phyloP scores from a whole-genome alignment of 2,888 invertebrate genomes.

The Thereva nobilitata region DNA sequence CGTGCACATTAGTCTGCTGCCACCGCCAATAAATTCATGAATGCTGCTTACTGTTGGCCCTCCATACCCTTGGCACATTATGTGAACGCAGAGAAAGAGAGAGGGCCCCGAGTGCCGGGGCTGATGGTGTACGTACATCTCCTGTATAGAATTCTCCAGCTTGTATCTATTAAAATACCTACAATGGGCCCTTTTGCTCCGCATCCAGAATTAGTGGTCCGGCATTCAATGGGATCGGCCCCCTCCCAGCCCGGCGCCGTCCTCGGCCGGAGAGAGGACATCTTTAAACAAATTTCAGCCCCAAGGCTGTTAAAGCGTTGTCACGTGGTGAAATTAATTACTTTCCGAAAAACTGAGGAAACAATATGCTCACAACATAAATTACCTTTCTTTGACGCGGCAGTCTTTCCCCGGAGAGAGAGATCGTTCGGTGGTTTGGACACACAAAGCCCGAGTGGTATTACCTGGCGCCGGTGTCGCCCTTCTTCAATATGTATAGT shows the following conservation, averaged over 20 bases:
- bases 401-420: neutral
- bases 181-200: slow-evolving; percentile 14
- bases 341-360: slow-evolving; percentile 47
- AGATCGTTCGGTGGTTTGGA: neutral
- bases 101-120: no score
- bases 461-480: slow-evolving; percentile 15
- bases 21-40: no score
- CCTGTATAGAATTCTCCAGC: slow-evolving; percentile 5
- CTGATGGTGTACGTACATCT: no score
- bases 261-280: neutral
- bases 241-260: neutral
- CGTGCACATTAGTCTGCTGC: no score
- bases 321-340: slow-evolving; percentile 47
- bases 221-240: neutral
- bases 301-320: slow-evolving; percentile 44
- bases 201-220: neutral
- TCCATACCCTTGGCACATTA: no score
- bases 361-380: slow-evolving; percentile 47
- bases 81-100: no score
- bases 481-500: no score
- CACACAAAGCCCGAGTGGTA: neutral
- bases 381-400: slow-evolving; percentile 42
- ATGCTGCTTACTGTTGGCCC: no score
- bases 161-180: slow-evolving; percentile 25
- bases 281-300: slow-evolving; percentile 28